Percentiles rank a stretch among this genome's conserved stretches.
Evolutionary conservation across 1,140 invertebrate genomes (phyloP).

Genomic region (Diachasma alloeum): DNA sequence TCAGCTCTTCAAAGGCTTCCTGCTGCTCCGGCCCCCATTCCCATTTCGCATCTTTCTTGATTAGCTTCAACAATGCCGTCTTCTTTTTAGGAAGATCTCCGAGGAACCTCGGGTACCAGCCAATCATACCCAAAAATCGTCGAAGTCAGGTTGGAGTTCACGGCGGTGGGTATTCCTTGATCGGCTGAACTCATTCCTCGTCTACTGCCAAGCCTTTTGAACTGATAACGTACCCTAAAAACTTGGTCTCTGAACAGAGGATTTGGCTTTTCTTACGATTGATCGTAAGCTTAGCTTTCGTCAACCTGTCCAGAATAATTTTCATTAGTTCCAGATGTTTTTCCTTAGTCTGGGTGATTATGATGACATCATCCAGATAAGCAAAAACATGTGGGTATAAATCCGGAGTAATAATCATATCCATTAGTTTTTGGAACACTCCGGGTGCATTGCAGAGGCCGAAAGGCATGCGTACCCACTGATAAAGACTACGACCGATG

Average conservation of each 20-base stretch:
- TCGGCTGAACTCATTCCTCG: constrained; percentile 24
- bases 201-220: constrained; percentile 22
- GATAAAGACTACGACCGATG: too few relatives aligned
- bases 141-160: neutral
- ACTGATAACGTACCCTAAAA: too few relatives aligned
- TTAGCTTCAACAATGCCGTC: neutral
- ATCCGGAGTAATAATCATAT: constrained; percentile 28
- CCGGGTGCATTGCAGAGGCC: constrained; percentile 45
- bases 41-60: constrained; percentile 31
- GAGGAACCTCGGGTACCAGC: neutral
- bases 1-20: constrained; percentile 20
- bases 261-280: constrained; percentile 28
- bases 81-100: neutral
- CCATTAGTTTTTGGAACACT: constrained; percentile 42
- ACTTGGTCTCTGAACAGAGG: too few relatives aligned
- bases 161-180: constrained; percentile 17
- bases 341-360: constrained; percentile 30
- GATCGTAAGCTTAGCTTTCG: neutral
- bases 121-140: neutral
- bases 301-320: constrained; percentile 3
- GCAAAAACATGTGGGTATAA: constrained; percentile 25
- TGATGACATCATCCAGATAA: constrained; percentile 38
- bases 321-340: constrained; percentile 18
- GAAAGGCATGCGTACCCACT: constrained; percentile 55
- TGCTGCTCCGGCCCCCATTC: constrained; percentile 19